Percentiles rank a stretch among this genome's conserved stretches.
Evolutionary conservation across 1,140 invertebrate genomes (phyloP).

Genomic region (Galleria mellonella): DNA sequence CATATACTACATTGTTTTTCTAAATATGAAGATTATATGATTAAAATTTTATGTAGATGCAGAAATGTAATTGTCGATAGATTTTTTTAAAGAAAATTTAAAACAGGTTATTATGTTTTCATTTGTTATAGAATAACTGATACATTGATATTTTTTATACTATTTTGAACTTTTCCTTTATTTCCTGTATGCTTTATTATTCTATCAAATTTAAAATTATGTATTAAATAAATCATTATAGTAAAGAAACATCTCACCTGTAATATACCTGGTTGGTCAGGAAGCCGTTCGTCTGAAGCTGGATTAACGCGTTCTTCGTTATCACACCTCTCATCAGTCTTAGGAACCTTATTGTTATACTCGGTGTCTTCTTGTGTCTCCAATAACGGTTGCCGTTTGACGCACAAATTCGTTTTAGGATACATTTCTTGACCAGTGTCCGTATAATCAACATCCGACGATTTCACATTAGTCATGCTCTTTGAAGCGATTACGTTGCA

Average conservation of each 20-base stretch:
- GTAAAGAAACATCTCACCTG: slow-evolving; percentile 31
- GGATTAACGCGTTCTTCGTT: slow-evolving; percentile 27
- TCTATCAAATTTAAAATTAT: no score
- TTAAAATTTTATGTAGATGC: no score
- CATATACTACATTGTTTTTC: no score
- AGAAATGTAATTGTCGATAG: no score
- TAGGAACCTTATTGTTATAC: slow-evolving; percentile 61
- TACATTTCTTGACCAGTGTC: slow-evolving; percentile 63
- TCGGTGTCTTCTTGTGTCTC: slow-evolving; percentile 54
- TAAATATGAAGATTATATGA: no score
- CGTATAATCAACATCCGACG: slow-evolving; percentile 50
- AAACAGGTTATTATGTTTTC: no score
- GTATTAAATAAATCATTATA: no score
- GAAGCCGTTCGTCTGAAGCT: slow-evolving; percentile 24
- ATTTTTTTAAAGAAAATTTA: no score
- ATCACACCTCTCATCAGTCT: slow-evolving; percentile 52
- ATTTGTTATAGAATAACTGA: no score
- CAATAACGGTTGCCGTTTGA: slow-evolving; percentile 49
- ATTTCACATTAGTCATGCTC: slow-evolving; percentile 75
- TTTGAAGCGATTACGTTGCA: slow-evolving; percentile 68
- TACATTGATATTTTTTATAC: no score
- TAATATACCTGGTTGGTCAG: slow-evolving; percentile 56
- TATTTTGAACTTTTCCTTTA: no score
- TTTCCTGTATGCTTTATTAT: no score
- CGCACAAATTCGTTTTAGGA: slow-evolving; percentile 32